Conservation (phyloP, 1,140 invertebrate species). For the Paralvinella palmiformis region DNA sequence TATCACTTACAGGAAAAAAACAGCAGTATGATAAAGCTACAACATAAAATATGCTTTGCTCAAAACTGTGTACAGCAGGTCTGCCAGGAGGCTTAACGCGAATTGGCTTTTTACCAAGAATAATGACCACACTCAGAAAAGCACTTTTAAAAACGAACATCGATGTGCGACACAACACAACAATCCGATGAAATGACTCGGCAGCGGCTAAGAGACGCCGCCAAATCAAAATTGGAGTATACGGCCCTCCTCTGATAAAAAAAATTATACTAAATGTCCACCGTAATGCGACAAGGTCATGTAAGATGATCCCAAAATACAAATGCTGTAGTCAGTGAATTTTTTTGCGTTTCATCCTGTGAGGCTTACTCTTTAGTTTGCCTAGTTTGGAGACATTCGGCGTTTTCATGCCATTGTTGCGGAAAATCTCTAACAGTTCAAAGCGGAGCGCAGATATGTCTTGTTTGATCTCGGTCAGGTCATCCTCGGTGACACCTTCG, state of each 20-base stretch:
- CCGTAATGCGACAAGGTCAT: neutral
- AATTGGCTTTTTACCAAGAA: too few relatives aligned
- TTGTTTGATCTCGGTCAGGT: constrained; percentile 98
- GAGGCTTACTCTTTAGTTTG: neutral
- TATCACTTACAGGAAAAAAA: too few relatives aligned
- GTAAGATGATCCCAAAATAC: neutral
- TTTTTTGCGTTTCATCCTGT: neutral
- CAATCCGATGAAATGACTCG: neutral
- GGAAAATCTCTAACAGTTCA: constrained; percentile 89
- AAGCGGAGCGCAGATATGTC: constrained; percentile 65
- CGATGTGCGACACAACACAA: too few relatives aligned
- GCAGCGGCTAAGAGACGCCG: neutral
- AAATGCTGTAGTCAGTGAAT: neutral
- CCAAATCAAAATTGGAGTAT: neutral
- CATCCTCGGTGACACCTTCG: constrained; percentile 98
- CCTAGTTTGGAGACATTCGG: neutral
- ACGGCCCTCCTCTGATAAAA: too few relatives aligned
- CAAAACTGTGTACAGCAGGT: too few relatives aligned
- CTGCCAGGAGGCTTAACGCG: too few relatives aligned
- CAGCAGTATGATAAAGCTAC: too few relatives aligned
- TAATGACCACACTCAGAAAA: too few relatives aligned
- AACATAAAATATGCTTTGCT: too few relatives aligned
- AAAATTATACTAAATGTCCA: neutral
- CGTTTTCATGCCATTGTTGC: constrained; percentile 48
- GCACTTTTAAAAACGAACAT: too few relatives aligned